Base-by-base conservation (phyloP, 2,113 vertebrate species). In the Vanacampus margaritifer region DNA sequence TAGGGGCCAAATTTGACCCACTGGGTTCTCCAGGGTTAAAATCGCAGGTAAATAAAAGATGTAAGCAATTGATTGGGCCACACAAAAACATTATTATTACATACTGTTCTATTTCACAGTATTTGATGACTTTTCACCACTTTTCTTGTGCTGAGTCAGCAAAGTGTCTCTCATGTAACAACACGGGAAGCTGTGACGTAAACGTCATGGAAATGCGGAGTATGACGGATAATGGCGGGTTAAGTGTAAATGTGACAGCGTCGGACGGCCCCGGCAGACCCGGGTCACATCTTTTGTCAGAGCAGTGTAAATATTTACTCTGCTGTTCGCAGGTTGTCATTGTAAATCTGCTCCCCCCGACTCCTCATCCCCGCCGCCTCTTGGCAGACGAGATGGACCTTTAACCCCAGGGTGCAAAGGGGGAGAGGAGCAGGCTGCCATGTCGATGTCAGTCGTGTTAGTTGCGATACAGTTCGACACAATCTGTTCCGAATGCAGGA, bases 281-380 rank as follows among this genome's bases (percentile, higher is more conserved):
- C 67, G 3, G 35, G 75, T 73, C 86, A 81, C 80, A 80, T 85
- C 84, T 85, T 88, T 86, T 84, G 86, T 88, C 76, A 80, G 80
- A 84, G 73, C 76, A 79, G 80, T 85, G 87, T 88, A 85, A 88
- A 89, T 89, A 89, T 90, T 90, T 88, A 86, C 84, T 81, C 84
- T 71, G 60, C 79, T 86, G 69, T 78, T 81, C 72, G 72, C 79
- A 43, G 78, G 81, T 88, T 67, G 81, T 87, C 80, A 78, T 73
- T 82, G 79, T 86, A 88, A 90, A 90, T 92, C 86, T 84, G 78
- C 75, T 26, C 54, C 53, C 24, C 53, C 26, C 26, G 12, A 56
- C 54, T 26, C 8, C 81, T 71, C 60, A 45, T 43, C 83, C 79
- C 79, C 71, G 79, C 72, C 68, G 77, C 75, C 72, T 83, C 79